Percentiles rank a stretch among this genome's conserved stretches.
These are phyloP conservation scores for Pitta sordida DNA, from an alignment of 2,113 vertebrate species.

Conservation along the genomic window DNA sequence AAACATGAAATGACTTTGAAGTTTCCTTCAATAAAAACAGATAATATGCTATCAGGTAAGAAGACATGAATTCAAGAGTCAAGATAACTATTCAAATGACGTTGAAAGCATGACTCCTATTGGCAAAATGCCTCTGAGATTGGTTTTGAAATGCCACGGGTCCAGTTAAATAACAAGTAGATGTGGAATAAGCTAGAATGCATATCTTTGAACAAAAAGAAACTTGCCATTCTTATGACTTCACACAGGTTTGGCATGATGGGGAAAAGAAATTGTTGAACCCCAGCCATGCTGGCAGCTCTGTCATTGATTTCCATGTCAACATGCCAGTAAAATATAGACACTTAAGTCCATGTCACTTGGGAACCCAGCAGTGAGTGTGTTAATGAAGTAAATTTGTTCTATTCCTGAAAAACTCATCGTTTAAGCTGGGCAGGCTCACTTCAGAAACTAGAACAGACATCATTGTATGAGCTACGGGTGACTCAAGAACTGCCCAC, in stretches of 20 bases:
- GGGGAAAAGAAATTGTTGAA: background rate
- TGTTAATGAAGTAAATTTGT: background rate
- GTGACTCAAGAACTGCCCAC: background rate
- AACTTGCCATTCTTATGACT: conserved; percentile 10
- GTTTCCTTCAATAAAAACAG: conserved; percentile 98
- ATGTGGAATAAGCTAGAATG: conserved; percentile 22
- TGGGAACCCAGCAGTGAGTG: background rate
- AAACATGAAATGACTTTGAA: conserved; percentile 99
- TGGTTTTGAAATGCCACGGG: background rate
- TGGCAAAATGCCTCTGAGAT: conserved; percentile 24
- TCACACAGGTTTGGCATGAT: background rate
- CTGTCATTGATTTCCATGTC: background rate
- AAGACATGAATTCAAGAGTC: conserved; percentile 31
- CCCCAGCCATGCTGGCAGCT: background rate
- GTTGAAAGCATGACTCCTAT: conserved; percentile 29
- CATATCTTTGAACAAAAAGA: background rate
- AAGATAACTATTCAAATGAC: background rate
- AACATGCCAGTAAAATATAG: background rate
- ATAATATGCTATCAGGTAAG: conserved; percentile 98
- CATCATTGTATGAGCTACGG: background rate
- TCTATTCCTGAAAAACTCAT: background rate
- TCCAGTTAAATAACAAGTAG: background rate
- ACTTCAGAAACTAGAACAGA: background rate
- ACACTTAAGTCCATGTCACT: background rate
- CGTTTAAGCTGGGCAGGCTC: background rate